Base-by-base conservation (phyloP, 2,113 vertebrate species). In the Gobiocypris rarus region DNA sequence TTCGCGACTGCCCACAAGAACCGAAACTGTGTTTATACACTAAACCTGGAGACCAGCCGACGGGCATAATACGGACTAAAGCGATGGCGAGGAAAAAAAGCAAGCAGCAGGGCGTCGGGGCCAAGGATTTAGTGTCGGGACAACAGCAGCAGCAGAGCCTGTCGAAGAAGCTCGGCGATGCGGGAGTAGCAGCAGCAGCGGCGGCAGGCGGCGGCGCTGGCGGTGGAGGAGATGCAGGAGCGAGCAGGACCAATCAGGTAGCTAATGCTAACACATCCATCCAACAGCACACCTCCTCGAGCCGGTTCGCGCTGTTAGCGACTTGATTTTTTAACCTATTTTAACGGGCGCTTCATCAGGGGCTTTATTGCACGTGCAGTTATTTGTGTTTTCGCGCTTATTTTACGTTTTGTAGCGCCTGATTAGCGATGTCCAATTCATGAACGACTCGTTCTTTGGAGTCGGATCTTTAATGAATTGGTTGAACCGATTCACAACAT, bases 11-110 rank as follows among this genome's bases (percentile, higher is more conserved):
- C 89, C 90, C 83, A 91, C 88, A 90, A 92, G 89, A 92, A 94
- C 82, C 89, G 88, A 94, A 95, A 94, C 91, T 88, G 90, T 89
- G 91, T 85, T 88, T 84, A 83, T 34, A 34, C 28, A 67, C 67
- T 41, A 86, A 89, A 81, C 41, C 56, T 63, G 76, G 75, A 91
- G 93, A 94, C 90, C 92, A 89, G 89, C 87, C 83, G 91, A 92
- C 91, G 91, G 91, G 89, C 78, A n/a, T 85, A 54, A 65, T 67
- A 75, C 87, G 89, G 86, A 82, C 77, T 76, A 83, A 83, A 87
- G 93, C 84, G 3, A 97, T 97, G 96, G 95, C 96, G 86, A 95
- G 96, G 93, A 96, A 96, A 93, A 95, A 96, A 93, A 96, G 95
- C 89, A 97, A 96, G 89, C 95, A 93, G 89, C 93, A 93, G 87